Evolutionary conservation across 2,113 vertebrate species (phyloP).

Genomic region (Oryzias celebensis): DNA sequence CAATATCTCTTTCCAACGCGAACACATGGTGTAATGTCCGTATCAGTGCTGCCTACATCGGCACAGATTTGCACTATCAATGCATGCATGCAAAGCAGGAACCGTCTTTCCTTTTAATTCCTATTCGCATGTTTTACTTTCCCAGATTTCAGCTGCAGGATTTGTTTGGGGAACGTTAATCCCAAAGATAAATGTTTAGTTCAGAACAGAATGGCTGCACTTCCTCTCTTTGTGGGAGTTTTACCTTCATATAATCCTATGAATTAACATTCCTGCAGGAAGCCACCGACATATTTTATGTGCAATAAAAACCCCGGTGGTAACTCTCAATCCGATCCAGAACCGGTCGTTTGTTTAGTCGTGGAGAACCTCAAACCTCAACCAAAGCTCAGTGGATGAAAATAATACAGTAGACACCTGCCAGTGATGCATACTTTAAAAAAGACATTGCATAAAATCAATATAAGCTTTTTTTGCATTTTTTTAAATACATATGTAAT

Average conservation of each 20-base stretch:
- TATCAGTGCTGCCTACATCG: no score
- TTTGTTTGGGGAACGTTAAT: slow-evolving; percentile 3
- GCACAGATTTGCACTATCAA: no score
- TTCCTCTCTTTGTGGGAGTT: slow-evolving; percentile 3
- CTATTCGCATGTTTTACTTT: no score
- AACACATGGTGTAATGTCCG: no score
- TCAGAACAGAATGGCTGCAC: background rate
- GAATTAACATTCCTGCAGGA: slow-evolving; percentile 34
- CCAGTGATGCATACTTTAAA: background rate
- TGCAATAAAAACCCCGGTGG: slow-evolving; percentile 24
- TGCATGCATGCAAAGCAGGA: no score
- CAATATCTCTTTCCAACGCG: no score
- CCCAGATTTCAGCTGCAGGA: background rate
- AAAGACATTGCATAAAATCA: no score
- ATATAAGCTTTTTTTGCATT: no score
- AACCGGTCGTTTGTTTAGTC: slow-evolving; percentile 10
- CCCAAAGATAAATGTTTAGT: slow-evolving; percentile 3
- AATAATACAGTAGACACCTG: background rate
- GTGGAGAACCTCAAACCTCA: slow-evolving; percentile 17
- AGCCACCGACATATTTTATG: slow-evolving; percentile 46
- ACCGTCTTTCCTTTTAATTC: no score
- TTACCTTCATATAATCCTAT: background rate
- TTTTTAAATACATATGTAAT: no score
- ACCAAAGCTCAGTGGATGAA: slow-evolving; percentile 23
- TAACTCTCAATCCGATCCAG: slow-evolving; percentile 21